A percentile compares a stretch with the other conserved stretches of the same genome.
These are phyloP conservation scores for Oppia nitens DNA, from an alignment of 1,140 invertebrate genomes.

Conservation along the genomic window DNA sequence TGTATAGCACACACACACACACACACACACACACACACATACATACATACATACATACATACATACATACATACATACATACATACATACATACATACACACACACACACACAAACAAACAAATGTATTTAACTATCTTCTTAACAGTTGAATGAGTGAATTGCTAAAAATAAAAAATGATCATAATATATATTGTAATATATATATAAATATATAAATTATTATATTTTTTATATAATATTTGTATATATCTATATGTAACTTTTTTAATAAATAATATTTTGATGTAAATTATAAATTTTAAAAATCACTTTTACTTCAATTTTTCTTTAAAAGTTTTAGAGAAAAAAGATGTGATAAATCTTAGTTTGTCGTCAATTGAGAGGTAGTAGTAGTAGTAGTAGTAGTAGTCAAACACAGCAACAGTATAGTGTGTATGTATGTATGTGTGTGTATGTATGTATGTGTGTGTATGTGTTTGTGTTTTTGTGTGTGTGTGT, in stretches of 20 bases:
- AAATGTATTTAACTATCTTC: not conserved
- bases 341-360: too few relatives aligned
- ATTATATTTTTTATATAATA: too few relatives aligned
- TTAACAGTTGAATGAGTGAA: not conserved
- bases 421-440: not conserved
- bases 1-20: not conserved
- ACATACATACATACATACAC: not conserved
- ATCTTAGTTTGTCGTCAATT: not conserved
- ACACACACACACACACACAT: not conserved
- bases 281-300: too few relatives aligned
- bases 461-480: too few relatives aligned
- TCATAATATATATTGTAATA: not conserved
- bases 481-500: too few relatives aligned
- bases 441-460: too few relatives aligned
- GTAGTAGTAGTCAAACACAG: not conserved
- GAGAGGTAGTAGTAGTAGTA: not conserved
- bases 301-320: too few relatives aligned
- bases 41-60: not conserved
- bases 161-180: not conserved
- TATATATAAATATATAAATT: too few relatives aligned
- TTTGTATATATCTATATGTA: too few relatives aligned
- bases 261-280: too few relatives aligned
- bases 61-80: not conserved
- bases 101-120: slow-evolving; percentile 1
- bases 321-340: too few relatives aligned